Base-by-base conservation (phyloP, 2,888 invertebrate genomes). In the Erebia epiphron region DNA sequence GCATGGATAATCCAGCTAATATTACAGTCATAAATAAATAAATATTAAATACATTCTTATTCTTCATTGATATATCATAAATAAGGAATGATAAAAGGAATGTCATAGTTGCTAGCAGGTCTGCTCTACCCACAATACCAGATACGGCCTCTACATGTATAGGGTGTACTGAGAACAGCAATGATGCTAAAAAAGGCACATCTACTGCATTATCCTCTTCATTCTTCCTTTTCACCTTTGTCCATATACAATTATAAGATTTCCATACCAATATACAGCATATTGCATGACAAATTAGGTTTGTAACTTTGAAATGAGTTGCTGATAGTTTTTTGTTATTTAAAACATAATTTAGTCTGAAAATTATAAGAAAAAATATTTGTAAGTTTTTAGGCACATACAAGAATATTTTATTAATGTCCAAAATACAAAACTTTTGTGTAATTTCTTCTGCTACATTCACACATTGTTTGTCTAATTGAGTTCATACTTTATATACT, bases 91-190 rank as follows among this genome's bases (percentile, higher is more conserved):
- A 94, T 64, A 95, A 75, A 78, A 98, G 95, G 83, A 96, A 97
- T 76, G 97, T 95, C 11, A 97, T 88, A 3, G 97, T 95, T 84
- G 97, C 97, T 74, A 99, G 92, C 67, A 99, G 91, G 87, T 99
- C 99, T 50, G 99, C 98, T 82, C 98, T 92, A 35, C 99, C 99
- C 13, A 99, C 99, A 69, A 98, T 95, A 21, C 98, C 98, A 71
- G 97, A 96, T 2, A 99, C 98, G 72, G 98, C 97, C 94, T 99
- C 99, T 0, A 97, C 96, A 88, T 99, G 99, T 64, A 99, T 92
- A 0, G 99, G 99, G 94, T 99, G 99, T 16, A 97, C 95, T 14
- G 98, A 95, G 92, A 99, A 99, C 41, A 99, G 83, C 3, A 96
- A 78, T 16, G 97, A 93, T 54, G 96, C 95, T 69, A 96, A 89